phyloP scores from a whole-genome alignment of 2,888 invertebrate species.

The Sympetrum striolatum region DNA sequence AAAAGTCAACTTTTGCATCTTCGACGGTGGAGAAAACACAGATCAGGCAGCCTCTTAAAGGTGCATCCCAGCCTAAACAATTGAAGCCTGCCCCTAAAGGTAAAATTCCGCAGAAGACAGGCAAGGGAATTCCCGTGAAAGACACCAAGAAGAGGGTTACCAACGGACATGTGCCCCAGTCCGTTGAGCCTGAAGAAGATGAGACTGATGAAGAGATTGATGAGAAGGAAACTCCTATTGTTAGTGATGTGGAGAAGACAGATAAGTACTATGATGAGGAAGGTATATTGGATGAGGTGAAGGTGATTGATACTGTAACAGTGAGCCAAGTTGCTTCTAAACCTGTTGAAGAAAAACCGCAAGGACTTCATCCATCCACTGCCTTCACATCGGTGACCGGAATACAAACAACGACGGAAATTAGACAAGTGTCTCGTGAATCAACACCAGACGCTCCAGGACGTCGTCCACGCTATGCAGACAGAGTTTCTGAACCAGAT shows the following conservation, averaged over 20 bases:
- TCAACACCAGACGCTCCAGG: slow-evolving; percentile 32
- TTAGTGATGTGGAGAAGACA: slow-evolving; percentile 1
- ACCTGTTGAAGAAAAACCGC: slow-evolving; percentile 53
- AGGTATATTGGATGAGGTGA: not conserved
- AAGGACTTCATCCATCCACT: slow-evolving; percentile 44
- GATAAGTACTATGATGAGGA: not conserved
- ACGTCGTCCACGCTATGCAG: slow-evolving; percentile 67
- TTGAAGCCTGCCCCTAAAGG: not conserved
- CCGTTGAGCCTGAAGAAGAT: not conserved
- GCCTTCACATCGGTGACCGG: not conserved
- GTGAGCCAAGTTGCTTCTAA: not conserved
- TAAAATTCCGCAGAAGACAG: slow-evolving; percentile 6
- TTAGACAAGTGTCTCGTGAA: slow-evolving; percentile 58
- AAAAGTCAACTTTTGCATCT: not conserved
- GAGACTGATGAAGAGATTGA: not conserved
- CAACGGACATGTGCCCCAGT: not conserved
- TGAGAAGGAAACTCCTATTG: not conserved
- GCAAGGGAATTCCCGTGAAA: not conserved
- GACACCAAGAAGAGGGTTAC: not conserved
- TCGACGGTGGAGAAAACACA: not conserved
- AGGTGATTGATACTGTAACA: not conserved
- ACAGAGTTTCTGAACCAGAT: slow-evolving; percentile 77
- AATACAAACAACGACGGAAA: not conserved
- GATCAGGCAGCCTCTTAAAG: not conserved
- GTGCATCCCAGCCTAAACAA: not conserved